phyloP scores from a whole-genome alignment of 2,888 invertebrate species.

The Thereva unica region DNA sequence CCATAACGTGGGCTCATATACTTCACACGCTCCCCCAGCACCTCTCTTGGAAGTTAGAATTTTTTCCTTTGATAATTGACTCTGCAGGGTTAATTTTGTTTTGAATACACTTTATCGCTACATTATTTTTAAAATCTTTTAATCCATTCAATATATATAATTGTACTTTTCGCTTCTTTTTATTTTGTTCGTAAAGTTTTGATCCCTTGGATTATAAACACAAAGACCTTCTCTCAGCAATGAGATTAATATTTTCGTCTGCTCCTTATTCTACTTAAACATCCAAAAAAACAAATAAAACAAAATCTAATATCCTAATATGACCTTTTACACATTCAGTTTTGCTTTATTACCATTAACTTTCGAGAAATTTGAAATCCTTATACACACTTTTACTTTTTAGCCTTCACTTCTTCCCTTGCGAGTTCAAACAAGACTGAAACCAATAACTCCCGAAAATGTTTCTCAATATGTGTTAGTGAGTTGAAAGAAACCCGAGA shows the following conservation, averaged over 20 bases:
- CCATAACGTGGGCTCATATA: slow-evolving; percentile 7
- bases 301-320: no score
- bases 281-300: not conserved
- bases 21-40: not conserved
- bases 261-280: slow-evolving; percentile 4
- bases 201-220: not conserved
- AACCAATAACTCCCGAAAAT: no score
- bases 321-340: no score
- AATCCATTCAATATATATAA: not conserved
- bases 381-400: no score
- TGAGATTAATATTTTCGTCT: not conserved
- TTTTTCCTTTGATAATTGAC: not conserved
- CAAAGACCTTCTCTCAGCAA: slow-evolving; percentile 1
- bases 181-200: slow-evolving; percentile 5
- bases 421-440: no score
- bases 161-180: not conserved
- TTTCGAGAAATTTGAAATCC: no score
- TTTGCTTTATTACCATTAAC: no score
- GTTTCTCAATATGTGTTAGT: no score
- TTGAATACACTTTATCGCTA: not conserved
- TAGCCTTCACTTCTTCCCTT: no score
- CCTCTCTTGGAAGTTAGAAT: slow-evolving; percentile 1
- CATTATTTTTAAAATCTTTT: not conserved
- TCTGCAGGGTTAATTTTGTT: slow-evolving; percentile 9
- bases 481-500: no score